phyloP scores from a whole-genome alignment of 2,888 invertebrate species.

The Ormyrus pomaceus region DNA sequence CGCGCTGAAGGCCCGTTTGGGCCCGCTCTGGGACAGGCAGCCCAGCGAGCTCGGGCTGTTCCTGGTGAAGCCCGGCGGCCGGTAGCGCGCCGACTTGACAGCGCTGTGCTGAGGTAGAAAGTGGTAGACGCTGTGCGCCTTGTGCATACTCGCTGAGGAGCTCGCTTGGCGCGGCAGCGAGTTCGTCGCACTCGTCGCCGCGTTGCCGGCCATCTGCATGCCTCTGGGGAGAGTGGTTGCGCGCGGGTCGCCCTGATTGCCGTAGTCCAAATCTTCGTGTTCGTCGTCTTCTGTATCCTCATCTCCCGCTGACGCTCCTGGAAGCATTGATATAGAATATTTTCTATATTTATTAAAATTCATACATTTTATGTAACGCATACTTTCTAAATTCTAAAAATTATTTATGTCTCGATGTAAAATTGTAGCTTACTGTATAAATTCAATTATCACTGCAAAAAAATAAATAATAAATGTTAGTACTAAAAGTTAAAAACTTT shows the following conservation, averaged over 20 bases:
- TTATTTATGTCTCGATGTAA: too few species aligned
- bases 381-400: too few species aligned
- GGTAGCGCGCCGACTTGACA: conserved; percentile 91
- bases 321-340: not conserved
- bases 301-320: conserved; percentile 77
- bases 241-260: conserved; percentile 74
- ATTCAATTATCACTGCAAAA: too few species aligned
- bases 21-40: conserved; percentile 72
- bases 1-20: conserved; percentile 86
- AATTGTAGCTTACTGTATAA: too few species aligned
- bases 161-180: conserved; percentile 86
- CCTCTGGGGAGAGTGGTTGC: conserved; percentile 82
- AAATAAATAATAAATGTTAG: too few species aligned
- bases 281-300: conserved; percentile 74
- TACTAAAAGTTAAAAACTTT: too few species aligned
- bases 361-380: too few species aligned
- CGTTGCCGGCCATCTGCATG: conserved; percentile 76
- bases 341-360: too few species aligned
- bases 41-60: conserved; percentile 69
- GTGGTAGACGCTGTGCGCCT: conserved; percentile 81
- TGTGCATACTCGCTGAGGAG: conserved; percentile 77
- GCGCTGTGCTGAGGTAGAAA: conserved; percentile 78
- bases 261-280: conserved; percentile 71
- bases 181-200: conserved; percentile 78
- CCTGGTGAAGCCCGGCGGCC: conserved; percentile 88